A percentile compares a stretch with the other conserved stretches of the same genome.
Conservation (phyloP, 1,140 invertebrate genomes). For the Lethrus apterus region DNA sequence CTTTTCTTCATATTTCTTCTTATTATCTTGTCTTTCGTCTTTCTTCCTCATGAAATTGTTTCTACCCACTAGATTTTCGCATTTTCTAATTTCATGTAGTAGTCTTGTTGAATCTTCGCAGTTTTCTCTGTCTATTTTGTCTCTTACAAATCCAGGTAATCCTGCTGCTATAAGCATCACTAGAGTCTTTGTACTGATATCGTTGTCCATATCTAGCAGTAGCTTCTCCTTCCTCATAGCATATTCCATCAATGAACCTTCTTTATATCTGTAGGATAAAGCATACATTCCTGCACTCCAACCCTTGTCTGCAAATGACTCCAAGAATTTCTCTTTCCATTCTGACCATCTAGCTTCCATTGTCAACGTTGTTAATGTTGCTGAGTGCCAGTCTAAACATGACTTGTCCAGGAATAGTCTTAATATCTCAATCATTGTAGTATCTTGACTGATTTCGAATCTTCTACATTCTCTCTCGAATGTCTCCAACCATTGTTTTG, state of each 20-base stretch:
- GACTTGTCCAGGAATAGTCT: slow-evolving; percentile 4
- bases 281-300: neutral
- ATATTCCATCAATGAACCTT: slow-evolving; percentile 1
- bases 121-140: too few species aligned
- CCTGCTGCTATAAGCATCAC: slow-evolving; percentile 28
- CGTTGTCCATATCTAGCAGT: neutral
- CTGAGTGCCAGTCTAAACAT: slow-evolving; percentile 2
- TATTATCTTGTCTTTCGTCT: slow-evolving; percentile 29
- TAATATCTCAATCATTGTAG: slow-evolving; percentile 35
- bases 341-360: slow-evolving; percentile 34
- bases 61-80: slow-evolving; percentile 19
- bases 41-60: slow-evolving; percentile 20
- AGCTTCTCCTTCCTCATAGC: slow-evolving; percentile 2
- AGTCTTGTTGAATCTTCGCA: slow-evolving; percentile 28
- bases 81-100: too few species aligned
- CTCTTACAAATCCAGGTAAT: slow-evolving; percentile 28
- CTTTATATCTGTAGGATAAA: neutral
- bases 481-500: slow-evolving; percentile 29
- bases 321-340: slow-evolving; percentile 26
- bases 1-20: slow-evolving; percentile 21
- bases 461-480: slow-evolving; percentile 31
- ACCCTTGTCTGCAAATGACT: neutral
- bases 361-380: slow-evolving; percentile 24
- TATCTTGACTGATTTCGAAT: slow-evolving; percentile 25
- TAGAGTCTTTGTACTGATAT: slow-evolving; percentile 22